These are phyloP conservation scores for Trichoplusia ni DNA, from an alignment of 1,140 invertebrate genomes.

Conservation along the genomic window DNA sequence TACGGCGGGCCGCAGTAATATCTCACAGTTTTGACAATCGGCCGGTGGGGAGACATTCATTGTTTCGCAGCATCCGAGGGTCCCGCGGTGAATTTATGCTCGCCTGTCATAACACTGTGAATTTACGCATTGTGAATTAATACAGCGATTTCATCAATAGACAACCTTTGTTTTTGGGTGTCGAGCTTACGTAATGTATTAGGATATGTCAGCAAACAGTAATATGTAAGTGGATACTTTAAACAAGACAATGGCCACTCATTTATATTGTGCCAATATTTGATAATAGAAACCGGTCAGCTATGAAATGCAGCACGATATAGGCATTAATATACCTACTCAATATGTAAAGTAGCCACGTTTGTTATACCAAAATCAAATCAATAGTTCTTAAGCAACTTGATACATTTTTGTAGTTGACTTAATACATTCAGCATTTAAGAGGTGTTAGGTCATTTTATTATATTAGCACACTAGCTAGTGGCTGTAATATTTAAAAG, in stretches of 20 bases:
- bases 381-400: too few relatives aligned
- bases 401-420: too few relatives aligned
- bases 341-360: background rate
- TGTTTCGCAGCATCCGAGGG: slow-evolving; percentile 76
- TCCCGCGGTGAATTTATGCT: slow-evolving; percentile 77
- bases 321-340: background rate
- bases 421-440: too few relatives aligned
- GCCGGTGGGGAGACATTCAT: slow-evolving; percentile 62
- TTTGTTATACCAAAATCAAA: too few relatives aligned
- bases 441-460: too few relatives aligned
- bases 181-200: slow-evolving; percentile 69
- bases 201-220: slow-evolving; percentile 59
- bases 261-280: slow-evolving; percentile 50
- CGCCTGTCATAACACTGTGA: slow-evolving; percentile 80
- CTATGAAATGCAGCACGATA: slow-evolving; percentile 5
- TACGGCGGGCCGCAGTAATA: slow-evolving; percentile 65
- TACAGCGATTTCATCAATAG: slow-evolving; percentile 74
- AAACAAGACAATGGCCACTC: slow-evolving; percentile 52
- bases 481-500: too few relatives aligned
- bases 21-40: slow-evolving; percentile 65
- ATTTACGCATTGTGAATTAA: slow-evolving; percentile 80
- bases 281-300: slow-evolving; percentile 37
- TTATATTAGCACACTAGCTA: too few relatives aligned
- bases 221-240: slow-evolving; percentile 56
- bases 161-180: slow-evolving; percentile 72